Conservation (phyloP, 2,797 vertebrate genomes). For the Sardinella longiceps region DNA sequence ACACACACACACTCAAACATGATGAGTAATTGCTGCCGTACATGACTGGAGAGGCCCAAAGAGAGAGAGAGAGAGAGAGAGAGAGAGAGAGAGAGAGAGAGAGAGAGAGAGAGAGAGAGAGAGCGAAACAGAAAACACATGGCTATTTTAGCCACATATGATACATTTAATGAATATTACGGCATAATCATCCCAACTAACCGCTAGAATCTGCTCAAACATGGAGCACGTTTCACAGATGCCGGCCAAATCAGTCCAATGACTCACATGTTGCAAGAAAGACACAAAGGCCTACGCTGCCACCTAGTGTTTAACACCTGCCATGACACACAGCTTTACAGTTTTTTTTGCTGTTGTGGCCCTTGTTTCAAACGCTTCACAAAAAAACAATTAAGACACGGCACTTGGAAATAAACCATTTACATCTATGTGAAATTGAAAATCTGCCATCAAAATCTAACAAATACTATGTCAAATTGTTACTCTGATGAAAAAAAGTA, state of each 20-base stretch:
- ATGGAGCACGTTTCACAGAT: background rate
- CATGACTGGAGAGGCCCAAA: background rate
- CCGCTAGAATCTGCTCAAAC: background rate
- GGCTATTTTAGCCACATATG: background rate
- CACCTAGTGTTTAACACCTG: background rate
- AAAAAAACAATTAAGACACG: no score
- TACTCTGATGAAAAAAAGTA: no score
- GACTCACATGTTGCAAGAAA: background rate
- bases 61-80: background rate
- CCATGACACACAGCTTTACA: background rate
- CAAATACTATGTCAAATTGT: no score
- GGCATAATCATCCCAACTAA: constrained; percentile 4
- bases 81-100: constrained; percentile 23
- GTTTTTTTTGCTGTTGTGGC: no score
- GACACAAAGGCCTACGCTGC: background rate
- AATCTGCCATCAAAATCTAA: no score
- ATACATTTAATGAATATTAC: constrained; percentile 24
- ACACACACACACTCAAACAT: no score
- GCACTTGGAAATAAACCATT: no score
- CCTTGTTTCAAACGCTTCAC: no score
- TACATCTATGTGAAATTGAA: no score
- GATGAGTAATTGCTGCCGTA: background rate
- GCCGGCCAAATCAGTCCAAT: background rate
- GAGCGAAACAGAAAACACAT: constrained; percentile 6
- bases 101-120: no score